Percentiles rank a stretch among this genome's conserved stretches.
Conservation (phyloP, 2,797 vertebrate species). For the Buceros bicornis region DNA sequence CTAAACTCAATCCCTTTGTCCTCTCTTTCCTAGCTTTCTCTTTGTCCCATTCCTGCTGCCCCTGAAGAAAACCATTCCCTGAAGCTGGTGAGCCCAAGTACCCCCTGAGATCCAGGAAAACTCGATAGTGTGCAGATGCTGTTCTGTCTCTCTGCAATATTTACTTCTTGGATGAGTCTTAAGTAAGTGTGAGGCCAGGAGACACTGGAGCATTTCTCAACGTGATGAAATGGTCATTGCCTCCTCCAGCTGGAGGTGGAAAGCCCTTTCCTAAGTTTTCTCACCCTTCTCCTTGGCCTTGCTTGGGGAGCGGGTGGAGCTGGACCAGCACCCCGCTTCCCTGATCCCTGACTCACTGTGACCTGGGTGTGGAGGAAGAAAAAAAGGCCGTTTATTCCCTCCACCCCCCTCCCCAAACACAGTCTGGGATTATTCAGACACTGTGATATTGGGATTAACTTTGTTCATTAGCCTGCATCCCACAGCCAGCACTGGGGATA, state of each 20-base stretch:
- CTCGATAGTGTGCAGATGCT: conserved; percentile 62
- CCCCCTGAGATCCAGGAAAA: conserved; percentile 21
- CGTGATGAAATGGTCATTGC: background rate
- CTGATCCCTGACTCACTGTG: conserved; percentile 42
- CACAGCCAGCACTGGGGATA: background rate
- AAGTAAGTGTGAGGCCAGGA: conserved; percentile 18
- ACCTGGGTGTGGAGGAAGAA: conserved; percentile 40
- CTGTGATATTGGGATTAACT: background rate
- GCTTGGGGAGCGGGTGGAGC: conserved; percentile 35
- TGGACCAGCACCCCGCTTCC: background rate
- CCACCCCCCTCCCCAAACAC: background rate
- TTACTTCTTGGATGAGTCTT: conserved; percentile 37
- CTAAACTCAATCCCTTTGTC: background rate
- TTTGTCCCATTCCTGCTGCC: accelerated
- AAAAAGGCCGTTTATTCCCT: background rate
- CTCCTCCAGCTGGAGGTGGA: conserved; percentile 41
- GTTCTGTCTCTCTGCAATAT: background rate
- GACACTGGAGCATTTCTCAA: background rate
- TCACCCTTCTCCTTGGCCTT: conserved; percentile 41
- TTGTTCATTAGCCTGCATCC: background rate
- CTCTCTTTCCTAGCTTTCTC: background rate
- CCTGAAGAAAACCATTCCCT: background rate
- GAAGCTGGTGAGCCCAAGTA: background rate
- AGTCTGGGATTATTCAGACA: background rate
- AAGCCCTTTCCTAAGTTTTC: conserved; percentile 59